Percentiles rank a stretch among this genome's conserved stretches.
Evolutionary conservation across 1,140 invertebrate genomes (phyloP).

Genomic region (Formica exsecta): DNA sequence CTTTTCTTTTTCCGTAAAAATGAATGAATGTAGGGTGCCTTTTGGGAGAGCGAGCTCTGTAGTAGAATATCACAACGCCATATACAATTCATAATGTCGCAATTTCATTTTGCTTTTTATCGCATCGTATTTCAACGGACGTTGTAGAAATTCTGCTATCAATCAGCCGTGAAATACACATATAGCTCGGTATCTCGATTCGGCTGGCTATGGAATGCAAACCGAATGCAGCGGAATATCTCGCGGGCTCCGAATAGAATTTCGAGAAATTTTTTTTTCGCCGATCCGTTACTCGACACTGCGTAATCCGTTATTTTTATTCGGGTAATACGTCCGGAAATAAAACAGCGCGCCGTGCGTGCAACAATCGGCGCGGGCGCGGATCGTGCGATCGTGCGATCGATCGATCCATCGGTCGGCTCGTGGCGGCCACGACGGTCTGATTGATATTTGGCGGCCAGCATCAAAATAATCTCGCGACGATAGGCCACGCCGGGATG

Average conservation of each 20-base stretch:
- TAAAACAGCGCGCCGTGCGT: conserved; percentile 42
- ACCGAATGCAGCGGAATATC: conserved; percentile 47
- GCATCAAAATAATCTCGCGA: conserved; percentile 80
- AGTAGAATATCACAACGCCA: conserved; percentile 8
- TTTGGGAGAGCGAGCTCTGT: conserved; percentile 21
- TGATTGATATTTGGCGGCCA: conserved; percentile 81
- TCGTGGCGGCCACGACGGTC: conserved; percentile 65
- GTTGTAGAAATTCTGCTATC: conserved; percentile 58
- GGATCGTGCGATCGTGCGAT: conserved; percentile 1
- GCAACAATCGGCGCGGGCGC: conserved; percentile 26
- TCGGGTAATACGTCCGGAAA: conserved; percentile 48
- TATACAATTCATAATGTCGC: conserved; percentile 43
- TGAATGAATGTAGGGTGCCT: conserved; percentile 5
- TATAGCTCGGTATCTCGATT: conserved; percentile 43
- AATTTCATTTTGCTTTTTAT: conserved; percentile 55
- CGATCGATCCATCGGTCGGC: background rate
- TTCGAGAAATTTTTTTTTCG: conserved; percentile 47
- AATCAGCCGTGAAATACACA: conserved; percentile 56
- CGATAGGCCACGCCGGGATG: conserved; percentile 78
- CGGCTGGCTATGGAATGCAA: conserved; percentile 49
- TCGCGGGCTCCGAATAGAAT: conserved; percentile 45
- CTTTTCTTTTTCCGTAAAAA: conserved; percentile 25
- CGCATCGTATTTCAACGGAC: conserved; percentile 45
- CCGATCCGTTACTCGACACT: conserved; percentile 47
- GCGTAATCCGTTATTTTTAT: conserved; percentile 62